Percentiles rank a stretch among this genome's conserved stretches.
Conservation (phyloP, 1,140 invertebrate genomes). For the Oncopodura yosiiana region DNA sequence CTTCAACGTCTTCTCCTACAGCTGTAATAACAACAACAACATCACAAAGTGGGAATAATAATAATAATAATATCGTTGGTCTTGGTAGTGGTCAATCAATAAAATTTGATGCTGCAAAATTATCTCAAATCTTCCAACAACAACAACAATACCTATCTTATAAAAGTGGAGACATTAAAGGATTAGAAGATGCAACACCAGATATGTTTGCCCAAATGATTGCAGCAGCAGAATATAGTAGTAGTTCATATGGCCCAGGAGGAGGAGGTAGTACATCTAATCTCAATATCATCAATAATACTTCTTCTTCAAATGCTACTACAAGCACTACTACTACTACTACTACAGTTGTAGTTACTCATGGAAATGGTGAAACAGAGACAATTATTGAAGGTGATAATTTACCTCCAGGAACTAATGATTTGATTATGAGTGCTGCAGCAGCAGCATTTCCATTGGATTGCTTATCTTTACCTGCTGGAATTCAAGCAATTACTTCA, state of each 20-base stretch:
- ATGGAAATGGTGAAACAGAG: constrained; percentile 33
- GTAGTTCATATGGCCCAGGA: constrained; percentile 5
- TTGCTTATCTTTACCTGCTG: constrained; percentile 24
- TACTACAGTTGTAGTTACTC: constrained; percentile 31
- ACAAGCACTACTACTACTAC: constrained; percentile 29
- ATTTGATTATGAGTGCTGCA: constrained; percentile 32
- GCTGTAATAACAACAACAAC: too few relatives aligned
- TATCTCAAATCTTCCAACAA: constrained; percentile 31
- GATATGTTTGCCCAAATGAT: constrained; percentile 19
- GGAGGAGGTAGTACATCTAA: constrained; percentile 1
- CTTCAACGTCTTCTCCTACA: too few relatives aligned
- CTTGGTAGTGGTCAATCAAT: too few relatives aligned
- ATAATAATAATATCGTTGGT: too few relatives aligned
- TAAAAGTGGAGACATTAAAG: not conserved
- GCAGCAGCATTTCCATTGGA: constrained; percentile 32
- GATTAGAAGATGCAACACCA: constrained; percentile 1
- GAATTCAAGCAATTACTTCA: constrained; percentile 9
- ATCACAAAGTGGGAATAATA: too few relatives aligned
- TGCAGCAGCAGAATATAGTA: constrained; percentile 4
- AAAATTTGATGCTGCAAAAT: constrained; percentile 27
- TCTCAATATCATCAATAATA: too few relatives aligned
- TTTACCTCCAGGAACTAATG: constrained; percentile 30
- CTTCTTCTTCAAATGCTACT: constrained; percentile 1
- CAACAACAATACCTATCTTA: constrained; percentile 23
- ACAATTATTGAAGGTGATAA: constrained; percentile 34